A percentile compares a stretch with the other conserved stretches of the same genome.
Conservation (phyloP, 2,797 vertebrate genomes). For the Coluber constrictor region DNA sequence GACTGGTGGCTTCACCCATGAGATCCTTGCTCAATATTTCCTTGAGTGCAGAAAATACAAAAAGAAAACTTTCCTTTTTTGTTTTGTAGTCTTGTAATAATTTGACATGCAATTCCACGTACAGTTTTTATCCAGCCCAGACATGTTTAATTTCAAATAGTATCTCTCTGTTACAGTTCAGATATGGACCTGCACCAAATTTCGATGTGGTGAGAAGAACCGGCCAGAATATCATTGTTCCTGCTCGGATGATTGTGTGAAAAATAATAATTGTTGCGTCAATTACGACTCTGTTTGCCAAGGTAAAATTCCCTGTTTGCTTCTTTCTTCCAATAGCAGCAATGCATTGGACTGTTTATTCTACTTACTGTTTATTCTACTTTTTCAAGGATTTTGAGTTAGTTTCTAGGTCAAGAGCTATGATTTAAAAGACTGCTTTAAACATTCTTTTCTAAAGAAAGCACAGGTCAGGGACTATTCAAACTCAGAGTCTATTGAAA, state of each 20-base stretch:
- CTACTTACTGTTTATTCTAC: not conserved
- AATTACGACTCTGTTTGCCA: constrained; percentile 71
- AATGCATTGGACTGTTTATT: not conserved
- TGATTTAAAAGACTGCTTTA: not conserved
- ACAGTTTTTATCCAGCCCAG: not conserved
- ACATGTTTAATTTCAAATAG: not conserved
- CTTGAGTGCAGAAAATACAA: constrained; percentile 1
- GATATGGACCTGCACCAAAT: constrained; percentile 76
- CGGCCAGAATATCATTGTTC: constrained; percentile 68
- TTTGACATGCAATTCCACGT: not conserved
- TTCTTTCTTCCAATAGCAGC: not conserved
- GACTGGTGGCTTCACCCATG: not conserved
- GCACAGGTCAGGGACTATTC: not conserved
- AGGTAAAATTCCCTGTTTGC: constrained; percentile 59
- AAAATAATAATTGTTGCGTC: constrained; percentile 72
- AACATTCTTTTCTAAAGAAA: not conserved
- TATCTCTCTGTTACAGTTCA: constrained; percentile 54
- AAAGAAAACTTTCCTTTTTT: not conserved
- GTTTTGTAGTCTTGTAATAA: too few relatives aligned
- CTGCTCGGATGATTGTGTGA: constrained; percentile 75
- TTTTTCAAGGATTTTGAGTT: not conserved
- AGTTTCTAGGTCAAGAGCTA: not conserved
- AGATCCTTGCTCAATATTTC: not conserved
- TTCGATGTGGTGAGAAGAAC: constrained; percentile 80
- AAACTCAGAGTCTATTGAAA: not conserved